Evolutionary conservation across 1,140 invertebrate genomes (phyloP).

Genomic region (Pomacea maculata): DNA sequence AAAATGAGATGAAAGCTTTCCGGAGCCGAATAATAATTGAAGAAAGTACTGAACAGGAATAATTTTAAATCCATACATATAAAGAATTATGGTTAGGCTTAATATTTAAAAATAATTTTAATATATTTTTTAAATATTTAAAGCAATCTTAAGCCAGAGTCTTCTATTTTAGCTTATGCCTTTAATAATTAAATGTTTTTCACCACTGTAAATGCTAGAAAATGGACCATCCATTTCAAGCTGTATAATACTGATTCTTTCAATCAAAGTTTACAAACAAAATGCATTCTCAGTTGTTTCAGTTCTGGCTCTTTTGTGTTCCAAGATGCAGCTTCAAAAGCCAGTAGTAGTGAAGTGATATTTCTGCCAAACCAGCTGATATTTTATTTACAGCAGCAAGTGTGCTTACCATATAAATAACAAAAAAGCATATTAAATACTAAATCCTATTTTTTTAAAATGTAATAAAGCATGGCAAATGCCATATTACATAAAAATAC

Average conservation of each 20-base stretch:
- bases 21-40: too few species aligned
- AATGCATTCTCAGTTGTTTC: neutral
- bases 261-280: neutral
- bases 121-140: too few species aligned
- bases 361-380: neutral
- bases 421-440: neutral
- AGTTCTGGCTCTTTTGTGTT: neutral
- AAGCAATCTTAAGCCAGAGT: too few species aligned
- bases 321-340: neutral
- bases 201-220: constrained; percentile 64
- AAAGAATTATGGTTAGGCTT: too few species aligned
- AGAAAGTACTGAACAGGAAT: too few species aligned
- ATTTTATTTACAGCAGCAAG: neutral
- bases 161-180: too few species aligned
- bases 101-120: too few species aligned
- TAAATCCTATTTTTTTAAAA: neutral
- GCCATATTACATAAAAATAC: neutral
- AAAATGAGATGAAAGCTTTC: too few species aligned
- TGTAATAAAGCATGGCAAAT: neutral
- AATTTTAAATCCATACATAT: too few species aligned
- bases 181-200: too few species aligned
- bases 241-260: neutral
- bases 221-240: neutral
- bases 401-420: neutral
- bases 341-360: neutral